Conservation (phyloP, 2,797 vertebrate species). For the Ispidina picta region DNA sequence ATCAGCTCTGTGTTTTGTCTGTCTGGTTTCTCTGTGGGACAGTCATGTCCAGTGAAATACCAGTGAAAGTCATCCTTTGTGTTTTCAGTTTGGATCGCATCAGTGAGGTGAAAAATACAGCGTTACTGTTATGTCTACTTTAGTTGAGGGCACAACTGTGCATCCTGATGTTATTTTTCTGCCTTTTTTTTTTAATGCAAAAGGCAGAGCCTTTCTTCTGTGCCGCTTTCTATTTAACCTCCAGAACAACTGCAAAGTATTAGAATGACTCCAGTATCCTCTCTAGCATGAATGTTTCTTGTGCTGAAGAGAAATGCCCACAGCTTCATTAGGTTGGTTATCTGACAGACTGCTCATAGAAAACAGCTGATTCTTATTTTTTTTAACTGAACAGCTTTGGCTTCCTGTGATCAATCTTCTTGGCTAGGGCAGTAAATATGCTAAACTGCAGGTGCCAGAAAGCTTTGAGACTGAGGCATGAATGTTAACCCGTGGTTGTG, state of each 20-base stretch:
- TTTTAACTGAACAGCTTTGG: background rate
- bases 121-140: background rate
- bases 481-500: background rate
- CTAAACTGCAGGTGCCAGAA: conserved; percentile 40
- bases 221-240: background rate
- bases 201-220: conserved; percentile 9
- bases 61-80: conserved; percentile 3
- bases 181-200: conserved; percentile 18
- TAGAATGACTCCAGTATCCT: conserved; percentile 35
- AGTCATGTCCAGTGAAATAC: background rate
- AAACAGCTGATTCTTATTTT: conserved; percentile 56
- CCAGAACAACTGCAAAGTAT: conserved; percentile 50
- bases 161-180: conserved; percentile 32
- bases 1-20: background rate
- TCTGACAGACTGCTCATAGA: conserved; percentile 27
- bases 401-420: conserved; percentile 62
- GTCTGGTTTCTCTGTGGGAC: conserved; percentile 23
- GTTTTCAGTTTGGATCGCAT: background rate
- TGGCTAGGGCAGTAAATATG: conserved; percentile 19
- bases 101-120: conserved; percentile 36
- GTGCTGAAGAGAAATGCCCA: conserved; percentile 5
- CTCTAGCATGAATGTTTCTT: conserved; percentile 12
- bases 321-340: conserved; percentile 26
- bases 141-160: conserved; percentile 8
- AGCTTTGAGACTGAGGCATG: background rate